Conservation (phyloP, 2,888 invertebrate genomes). For the Cosmopolites sordidus region DNA sequence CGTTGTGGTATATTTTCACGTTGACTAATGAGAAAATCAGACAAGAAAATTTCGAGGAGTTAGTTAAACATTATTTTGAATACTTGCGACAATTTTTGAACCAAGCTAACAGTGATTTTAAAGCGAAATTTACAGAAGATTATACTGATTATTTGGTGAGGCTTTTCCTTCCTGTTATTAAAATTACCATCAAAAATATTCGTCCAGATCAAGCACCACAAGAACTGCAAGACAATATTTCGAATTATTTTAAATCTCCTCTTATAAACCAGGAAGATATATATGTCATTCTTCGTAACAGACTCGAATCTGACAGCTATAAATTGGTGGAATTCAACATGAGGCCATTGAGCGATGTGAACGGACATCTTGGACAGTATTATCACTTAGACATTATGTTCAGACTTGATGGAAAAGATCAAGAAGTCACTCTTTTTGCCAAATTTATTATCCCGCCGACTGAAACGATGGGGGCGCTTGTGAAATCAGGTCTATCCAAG, state of each 20-base stretch:
- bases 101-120: background rate
- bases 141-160: background rate
- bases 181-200: background rate
- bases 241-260: conserved; percentile 6
- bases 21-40: conserved; percentile 15
- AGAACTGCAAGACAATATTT: background rate
- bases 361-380: conserved; percentile 36
- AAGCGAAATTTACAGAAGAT: background rate
- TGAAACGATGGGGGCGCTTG: conserved; percentile 8
- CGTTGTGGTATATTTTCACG: conserved; percentile 16
- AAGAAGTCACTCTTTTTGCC: conserved; percentile 7
- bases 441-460: conserved; percentile 2
- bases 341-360: conserved; percentile 24
- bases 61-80: conserved; percentile 17
- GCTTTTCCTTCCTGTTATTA: background rate
- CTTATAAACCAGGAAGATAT: conserved; percentile 31
- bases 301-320: conserved; percentile 29
- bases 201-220: background rate
- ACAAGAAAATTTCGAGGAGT: conserved; percentile 17
- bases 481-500: conserved; percentile 27
- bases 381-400: conserved; percentile 29
- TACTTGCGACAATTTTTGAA: conserved; percentile 8
- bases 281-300: conserved; percentile 29
- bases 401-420: background rate
- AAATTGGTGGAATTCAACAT: conserved; percentile 23